Conservation (phyloP, 2,888 invertebrate species). For the Podabrus alpinus region DNA sequence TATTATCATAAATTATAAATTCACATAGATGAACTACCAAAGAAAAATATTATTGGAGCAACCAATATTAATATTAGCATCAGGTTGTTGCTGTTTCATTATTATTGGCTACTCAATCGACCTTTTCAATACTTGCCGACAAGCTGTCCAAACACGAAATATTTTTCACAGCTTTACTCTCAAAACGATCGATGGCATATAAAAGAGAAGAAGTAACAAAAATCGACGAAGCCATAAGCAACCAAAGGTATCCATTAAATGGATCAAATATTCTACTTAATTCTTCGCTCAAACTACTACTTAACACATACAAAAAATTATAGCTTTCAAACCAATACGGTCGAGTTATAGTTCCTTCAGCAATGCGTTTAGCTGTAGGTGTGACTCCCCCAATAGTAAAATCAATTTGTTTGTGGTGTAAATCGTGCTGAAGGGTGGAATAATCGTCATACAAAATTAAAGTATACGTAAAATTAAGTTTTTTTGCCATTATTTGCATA, state of each 20-base stretch:
- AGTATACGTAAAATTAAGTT: slow-evolving; percentile 4
- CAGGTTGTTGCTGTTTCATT: not conserved
- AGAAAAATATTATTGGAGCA: not conserved
- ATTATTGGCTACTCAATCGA: not conserved
- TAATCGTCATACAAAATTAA: not conserved
- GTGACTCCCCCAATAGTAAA: slow-evolving; percentile 18
- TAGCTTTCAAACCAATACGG: slow-evolving; percentile 27
- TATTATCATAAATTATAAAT: not conserved
- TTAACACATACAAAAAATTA: slow-evolving; percentile 25
- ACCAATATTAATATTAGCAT: not conserved
- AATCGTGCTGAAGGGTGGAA: not conserved
- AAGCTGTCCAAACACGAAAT: slow-evolving; percentile 14
- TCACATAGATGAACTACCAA: not conserved
- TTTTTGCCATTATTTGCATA: not conserved
- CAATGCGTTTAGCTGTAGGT: slow-evolving; percentile 17
- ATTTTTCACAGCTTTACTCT: not conserved
- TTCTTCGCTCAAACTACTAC: slow-evolving; percentile 14
- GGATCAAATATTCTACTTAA: slow-evolving; percentile 24
- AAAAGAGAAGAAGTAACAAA: slow-evolving; percentile 11
- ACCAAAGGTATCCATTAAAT: slow-evolving; percentile 16
- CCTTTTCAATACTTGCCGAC: slow-evolving; percentile 7
- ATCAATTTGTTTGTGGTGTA: slow-evolving; percentile 4
- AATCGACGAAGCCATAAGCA: not conserved
- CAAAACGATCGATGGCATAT: slow-evolving; percentile 4
- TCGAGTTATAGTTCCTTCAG: slow-evolving; percentile 20